Conservation (phyloP, 2,113 vertebrate species). For the Rostratula benghalensis region DNA sequence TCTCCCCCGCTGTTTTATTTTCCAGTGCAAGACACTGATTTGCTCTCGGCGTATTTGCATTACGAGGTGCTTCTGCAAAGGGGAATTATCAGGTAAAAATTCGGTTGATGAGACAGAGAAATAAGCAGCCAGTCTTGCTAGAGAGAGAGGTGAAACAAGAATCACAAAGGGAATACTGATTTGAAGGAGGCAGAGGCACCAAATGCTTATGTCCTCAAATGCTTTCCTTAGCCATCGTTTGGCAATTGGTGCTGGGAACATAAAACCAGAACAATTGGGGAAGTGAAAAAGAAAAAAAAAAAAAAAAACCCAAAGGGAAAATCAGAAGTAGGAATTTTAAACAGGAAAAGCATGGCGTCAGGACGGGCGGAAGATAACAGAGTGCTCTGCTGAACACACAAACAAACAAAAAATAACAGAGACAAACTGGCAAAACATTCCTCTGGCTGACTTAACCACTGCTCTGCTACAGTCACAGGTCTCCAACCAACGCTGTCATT, state of each 20-base stretch:
- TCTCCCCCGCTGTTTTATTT: neutral
- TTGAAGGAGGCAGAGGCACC: conserved; percentile 8
- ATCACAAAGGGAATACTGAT: neutral
- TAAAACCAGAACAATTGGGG: conserved; percentile 67
- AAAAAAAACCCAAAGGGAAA: conserved; percentile 76
- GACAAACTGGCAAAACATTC: conserved; percentile 68
- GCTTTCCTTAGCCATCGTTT: conserved; percentile 72
- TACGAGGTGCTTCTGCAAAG: neutral
- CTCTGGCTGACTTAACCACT: conserved; percentile 75
- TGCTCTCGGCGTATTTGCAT: neutral
- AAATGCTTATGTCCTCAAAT: conserved; percentile 44
- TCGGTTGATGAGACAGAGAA: neutral
- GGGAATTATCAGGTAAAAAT: neutral
- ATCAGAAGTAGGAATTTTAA: conserved; percentile 92
- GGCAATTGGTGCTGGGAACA: conserved; percentile 37
- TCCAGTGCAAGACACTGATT: neutral
- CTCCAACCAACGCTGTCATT: neutral
- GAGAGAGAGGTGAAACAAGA: neutral
- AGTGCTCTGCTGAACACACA: conserved; percentile 83
- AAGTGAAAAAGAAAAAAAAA: conserved; percentile 66
- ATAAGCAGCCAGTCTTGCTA: neutral
- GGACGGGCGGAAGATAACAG: conserved; percentile 89
- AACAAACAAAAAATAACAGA: conserved; percentile 77
- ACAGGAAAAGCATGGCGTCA: conserved; percentile 97
- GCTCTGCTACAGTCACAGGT: conserved; percentile 74